Base-by-base conservation (phyloP, 2,888 invertebrate species). In the Yponomeuta sedellus region DNA sequence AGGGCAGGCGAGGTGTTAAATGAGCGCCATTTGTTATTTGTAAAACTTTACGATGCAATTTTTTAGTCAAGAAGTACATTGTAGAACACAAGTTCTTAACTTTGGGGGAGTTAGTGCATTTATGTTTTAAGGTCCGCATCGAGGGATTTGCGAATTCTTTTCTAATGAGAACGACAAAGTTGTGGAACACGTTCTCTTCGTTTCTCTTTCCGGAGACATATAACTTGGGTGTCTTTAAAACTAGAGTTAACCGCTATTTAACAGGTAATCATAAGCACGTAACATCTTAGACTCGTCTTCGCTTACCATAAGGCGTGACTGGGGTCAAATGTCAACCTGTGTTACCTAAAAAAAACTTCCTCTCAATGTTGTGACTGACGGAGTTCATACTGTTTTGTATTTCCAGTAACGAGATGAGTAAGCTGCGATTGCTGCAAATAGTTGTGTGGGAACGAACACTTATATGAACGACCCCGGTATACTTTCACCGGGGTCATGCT, bases 1-100 rank as follows among this genome's bases (percentile, higher is more conserved):
- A 22, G 11, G 12, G 22, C 40, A 63, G 44, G 34, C 25, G 25
- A 44, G 63, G 40, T 63, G 63, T 63, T 44, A 63, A 63, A 63
- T 63, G 22, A 20, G 20, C 19, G 44, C 19, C 40, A 40, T 40
- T 63, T 63, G 44, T 44, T 63, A 44, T 63, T 10, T 59, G n/a
- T 59, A 22, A 52, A 52, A 52, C 16, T 52, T 52, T 52, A 52
- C 44, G 44, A 52, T 52, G 44, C 44, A 52, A 52, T 52, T 52
- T 52, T 52, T 52, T 52, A 52, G 44, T 52, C 44, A 16, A 16
- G 44, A 16, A 52, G 44, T 44, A 52, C 44, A 52, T 52, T 52
- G 44, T 52, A 12, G 16, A 16, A 52, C 16, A 52, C 3, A 52
- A 52, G 44, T 52, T 52, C 1, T 52, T 52, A 52, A 52, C 44